A percentile compares a stretch with the other conserved stretches of the same genome.
These are phyloP conservation scores for Collichthys lucidus DNA, from an alignment of 2,113 vertebrate species.

Conservation along the genomic window DNA sequence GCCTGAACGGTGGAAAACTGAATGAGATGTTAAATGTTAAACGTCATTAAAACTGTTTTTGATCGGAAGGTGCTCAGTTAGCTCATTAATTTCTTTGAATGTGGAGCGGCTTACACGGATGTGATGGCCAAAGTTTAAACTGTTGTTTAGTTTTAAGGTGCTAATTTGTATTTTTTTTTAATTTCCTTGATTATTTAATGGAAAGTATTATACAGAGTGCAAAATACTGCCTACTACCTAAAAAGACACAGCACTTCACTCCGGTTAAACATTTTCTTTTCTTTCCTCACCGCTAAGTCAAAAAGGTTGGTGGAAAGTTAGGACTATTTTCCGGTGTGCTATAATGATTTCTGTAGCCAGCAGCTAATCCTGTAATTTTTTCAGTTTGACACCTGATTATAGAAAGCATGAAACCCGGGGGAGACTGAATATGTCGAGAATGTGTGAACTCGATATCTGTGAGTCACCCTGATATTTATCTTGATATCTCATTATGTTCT, in stretches of 20 bases:
- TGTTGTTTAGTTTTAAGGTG: not conserved
- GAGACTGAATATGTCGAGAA: not conserved
- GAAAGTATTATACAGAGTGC: not conserved
- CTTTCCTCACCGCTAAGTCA: not conserved
- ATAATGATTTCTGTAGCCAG: not conserved
- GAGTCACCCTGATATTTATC: not conserved
- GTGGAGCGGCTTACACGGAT: not conserved
- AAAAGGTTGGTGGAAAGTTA: too few species aligned
- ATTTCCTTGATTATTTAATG: not conserved
- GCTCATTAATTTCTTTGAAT: not conserved
- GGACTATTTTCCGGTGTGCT: not conserved
- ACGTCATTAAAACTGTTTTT: not conserved
- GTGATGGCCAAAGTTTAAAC: not conserved
- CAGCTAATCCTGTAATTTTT: not conserved
- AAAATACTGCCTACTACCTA: not conserved
- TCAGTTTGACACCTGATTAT: not conserved
- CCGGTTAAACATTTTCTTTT: not conserved
- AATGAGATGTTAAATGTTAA: not conserved
- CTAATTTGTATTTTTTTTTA: not conserved
- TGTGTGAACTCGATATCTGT: not conserved
- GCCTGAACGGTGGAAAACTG: not conserved
- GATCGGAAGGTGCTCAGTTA: not conserved
- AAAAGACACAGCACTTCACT: not conserved
- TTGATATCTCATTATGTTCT: not conserved
- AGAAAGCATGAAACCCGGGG: not conserved